Percentiles rank a stretch among this genome's conserved stretches.
Conservation (phyloP, 2,797 vertebrate genomes). For the Enteromius fasciolatus region DNA sequence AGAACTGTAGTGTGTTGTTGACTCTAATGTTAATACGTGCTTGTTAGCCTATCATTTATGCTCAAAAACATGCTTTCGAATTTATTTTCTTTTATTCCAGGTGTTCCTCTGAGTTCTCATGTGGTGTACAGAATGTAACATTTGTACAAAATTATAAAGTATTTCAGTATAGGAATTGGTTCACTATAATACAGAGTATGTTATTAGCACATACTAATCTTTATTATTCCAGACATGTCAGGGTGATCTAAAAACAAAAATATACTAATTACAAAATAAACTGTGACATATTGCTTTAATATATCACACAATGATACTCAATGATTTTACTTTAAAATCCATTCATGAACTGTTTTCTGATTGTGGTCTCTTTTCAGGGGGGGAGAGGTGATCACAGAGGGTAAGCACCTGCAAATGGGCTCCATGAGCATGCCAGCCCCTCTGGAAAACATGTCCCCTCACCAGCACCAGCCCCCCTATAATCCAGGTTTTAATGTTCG, state of each 20-base stretch:
- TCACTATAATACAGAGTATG: not conserved
- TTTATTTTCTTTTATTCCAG: not conserved
- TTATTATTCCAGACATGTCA: not conserved
- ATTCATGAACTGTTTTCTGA: not conserved
- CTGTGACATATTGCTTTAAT: not conserved
- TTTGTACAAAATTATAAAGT: not conserved
- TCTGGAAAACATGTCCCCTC: constrained; percentile 85
- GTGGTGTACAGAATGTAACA: not conserved
- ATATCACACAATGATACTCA: not conserved
- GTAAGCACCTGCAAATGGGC: constrained; percentile 95
- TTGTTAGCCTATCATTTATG: no score
- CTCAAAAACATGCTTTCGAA: not conserved
- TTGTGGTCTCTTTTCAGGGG: constrained; percentile 76
- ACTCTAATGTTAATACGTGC: not conserved
- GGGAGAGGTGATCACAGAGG: constrained; percentile 90
- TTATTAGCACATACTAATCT: not conserved
- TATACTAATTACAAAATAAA: not conserved
- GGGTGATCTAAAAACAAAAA: not conserved
- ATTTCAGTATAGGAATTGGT: not conserved
- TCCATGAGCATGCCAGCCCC: constrained; percentile 95
- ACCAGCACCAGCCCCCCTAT: constrained; percentile 79
- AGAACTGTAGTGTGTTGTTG: not conserved
- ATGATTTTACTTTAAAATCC: not conserved
- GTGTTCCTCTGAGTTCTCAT: not conserved
- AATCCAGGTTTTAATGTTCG: constrained; percentile 91